Base-by-base conservation (phyloP, 2,888 invertebrate species). In the Amaurobius ferox region DNA sequence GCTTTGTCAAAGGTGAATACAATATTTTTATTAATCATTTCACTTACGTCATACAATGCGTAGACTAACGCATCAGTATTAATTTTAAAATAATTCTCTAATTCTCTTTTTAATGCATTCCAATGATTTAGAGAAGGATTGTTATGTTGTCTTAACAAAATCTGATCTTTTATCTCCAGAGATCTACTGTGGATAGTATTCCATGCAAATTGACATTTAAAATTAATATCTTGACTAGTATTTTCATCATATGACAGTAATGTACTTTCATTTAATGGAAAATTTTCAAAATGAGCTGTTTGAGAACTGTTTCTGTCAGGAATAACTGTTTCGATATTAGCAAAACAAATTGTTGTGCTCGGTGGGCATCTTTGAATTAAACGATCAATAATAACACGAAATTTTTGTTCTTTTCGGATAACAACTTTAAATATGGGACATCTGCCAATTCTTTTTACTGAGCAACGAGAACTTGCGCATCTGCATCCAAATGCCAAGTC, bases 131-230 rank as follows among this genome's bases (percentile, higher is more conserved):
- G 0, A 9, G 11, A 23, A 7, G 19, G 28, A n/a, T 66, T 35
- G 6, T 7, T 1, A 2, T 55, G 40, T 40, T 68, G 28, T 23
- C 48, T 81, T 1, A 83, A n/a, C 19, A 62, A 19, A 0, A 88
- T 66, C 32, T 88, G 86, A 55, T 83, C 81, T 19, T 35, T 11
- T 19, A 88, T 28, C 67, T 88, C 86, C 1, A 30, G 44, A 3
- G 80, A 86, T 13, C 44, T 29, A 0, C 68, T 39, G 29, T 70
- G 28, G 3, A 88, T 9, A 7, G 73, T 66, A 48, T 87, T 30
- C 80, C 87, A 87, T n/a, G 87, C 86, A 79, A 70, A 88, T n/a
- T 76, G 73, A 23, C 81, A 87, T 11, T 64, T 64, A 68, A 88
- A 88, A 23, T 44, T 29, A 13, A 55, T 40, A 23, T 85, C 77